Percentiles rank a stretch among this genome's conserved stretches.
These are phyloP conservation scores for Albula goreensis DNA, from an alignment of 2,113 vertebrate species.

Conservation along the genomic window DNA sequence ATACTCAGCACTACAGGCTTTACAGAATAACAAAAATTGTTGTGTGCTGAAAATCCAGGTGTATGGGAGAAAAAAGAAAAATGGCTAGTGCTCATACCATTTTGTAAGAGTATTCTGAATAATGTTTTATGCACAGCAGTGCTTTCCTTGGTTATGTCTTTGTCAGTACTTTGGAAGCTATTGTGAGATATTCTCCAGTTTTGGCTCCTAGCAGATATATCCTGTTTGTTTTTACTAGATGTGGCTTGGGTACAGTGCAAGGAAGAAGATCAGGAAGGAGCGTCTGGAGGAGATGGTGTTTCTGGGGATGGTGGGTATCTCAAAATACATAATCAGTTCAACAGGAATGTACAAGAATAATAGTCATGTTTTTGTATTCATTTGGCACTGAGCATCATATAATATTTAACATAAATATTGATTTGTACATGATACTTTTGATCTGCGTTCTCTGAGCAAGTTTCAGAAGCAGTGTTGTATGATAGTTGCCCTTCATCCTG, in stretches of 20 bases:
- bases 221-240: conserved; percentile 54
- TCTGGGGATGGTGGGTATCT: conserved; percentile 79
- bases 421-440: neutral
- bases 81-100: neutral
- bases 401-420: neutral
- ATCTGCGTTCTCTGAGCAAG: neutral
- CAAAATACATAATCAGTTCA: neutral
- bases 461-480: neutral
- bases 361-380: neutral
- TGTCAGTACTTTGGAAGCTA: too few relatives aligned
- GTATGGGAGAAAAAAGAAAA: neutral
- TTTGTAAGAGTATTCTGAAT: neutral
- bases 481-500: neutral
- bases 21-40: too few relatives aligned
- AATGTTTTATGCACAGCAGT: too few relatives aligned
- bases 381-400: neutral
- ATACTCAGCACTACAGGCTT: neutral
- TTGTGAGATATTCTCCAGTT: neutral
- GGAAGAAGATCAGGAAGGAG: conserved; percentile 60
- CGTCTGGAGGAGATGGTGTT: conserved; percentile 80
- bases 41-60: neutral
- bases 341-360: too few relatives aligned
- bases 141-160: neutral
- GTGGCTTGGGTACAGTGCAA: conserved; percentile 74
- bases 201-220: neutral